Evolutionary conservation across 2,888 invertebrate genomes (phyloP).

Genomic region (Eledone cirrhosa): DNA sequence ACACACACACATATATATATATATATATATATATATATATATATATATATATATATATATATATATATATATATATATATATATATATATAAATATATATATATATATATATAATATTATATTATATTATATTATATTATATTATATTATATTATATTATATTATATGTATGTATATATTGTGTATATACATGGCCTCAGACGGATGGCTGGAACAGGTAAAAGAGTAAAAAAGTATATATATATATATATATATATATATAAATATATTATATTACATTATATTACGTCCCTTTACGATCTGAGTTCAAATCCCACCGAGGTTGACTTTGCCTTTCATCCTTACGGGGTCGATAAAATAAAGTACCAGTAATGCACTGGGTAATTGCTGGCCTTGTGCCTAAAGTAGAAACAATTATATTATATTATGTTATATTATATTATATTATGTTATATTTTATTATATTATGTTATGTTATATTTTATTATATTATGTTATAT

Average conservation of each 20-base stretch:
- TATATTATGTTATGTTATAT: not conserved
- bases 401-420: no score
- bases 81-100: conserved; percentile 1
- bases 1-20: not conserved
- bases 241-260: no score
- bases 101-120: not conserved
- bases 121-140: not conserved
- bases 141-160: not conserved
- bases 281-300: no score
- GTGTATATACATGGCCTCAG: no score
- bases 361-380: no score
- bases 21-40: conserved; percentile 6
- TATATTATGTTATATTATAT: not conserved
- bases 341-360: no score
- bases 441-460: not conserved
- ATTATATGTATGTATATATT: not conserved
- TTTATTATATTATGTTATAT: not conserved
- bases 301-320: no score
- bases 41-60: conserved; percentile 6
- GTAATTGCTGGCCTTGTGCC: no score
- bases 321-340: no score
- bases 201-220: no score
- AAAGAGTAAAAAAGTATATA: no score
- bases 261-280: no score
- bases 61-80: conserved; percentile 6